Percentiles rank a stretch among this genome's conserved stretches.
phyloP scores from a whole-genome alignment of 2,888 invertebrate genomes.

The Ophion slaviceki region DNA sequence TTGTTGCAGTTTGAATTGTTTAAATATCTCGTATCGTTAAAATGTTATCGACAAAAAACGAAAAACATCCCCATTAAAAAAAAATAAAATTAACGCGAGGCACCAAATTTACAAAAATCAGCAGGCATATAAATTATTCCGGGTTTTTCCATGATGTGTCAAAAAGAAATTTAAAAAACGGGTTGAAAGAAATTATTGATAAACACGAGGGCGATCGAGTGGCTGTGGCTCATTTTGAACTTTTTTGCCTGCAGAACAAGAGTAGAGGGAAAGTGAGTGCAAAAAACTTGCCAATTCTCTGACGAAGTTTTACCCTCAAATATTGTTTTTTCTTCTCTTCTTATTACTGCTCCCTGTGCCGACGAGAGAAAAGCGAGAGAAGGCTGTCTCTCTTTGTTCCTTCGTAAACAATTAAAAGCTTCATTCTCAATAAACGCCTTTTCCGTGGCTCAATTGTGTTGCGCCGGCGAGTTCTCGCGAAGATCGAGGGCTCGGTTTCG shows the following conservation, averaged over 20 bases:
- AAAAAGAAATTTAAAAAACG: constrained; percentile 1
- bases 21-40: too few relatives aligned
- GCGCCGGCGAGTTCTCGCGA: constrained; percentile 42
- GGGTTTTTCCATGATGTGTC: too few relatives aligned
- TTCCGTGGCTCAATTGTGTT: constrained; percentile 62
- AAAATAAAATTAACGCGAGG: too few relatives aligned
- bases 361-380: constrained; percentile 27
- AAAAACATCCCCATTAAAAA: too few relatives aligned
- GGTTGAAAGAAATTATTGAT: constrained; percentile 15
- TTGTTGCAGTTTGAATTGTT: too few relatives aligned
- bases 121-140: constrained; percentile 3
- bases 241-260: constrained; percentile 48
- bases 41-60: too few relatives aligned
- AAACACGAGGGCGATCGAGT: constrained; percentile 58
- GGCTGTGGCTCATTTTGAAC: constrained; percentile 63
- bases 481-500: constrained; percentile 40
- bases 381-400: constrained; percentile 43
- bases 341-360: constrained; percentile 10
- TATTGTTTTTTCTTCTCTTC: constrained; percentile 53
- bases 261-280: constrained; percentile 16
- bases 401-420: constrained; percentile 67
- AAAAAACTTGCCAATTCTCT: constrained; percentile 47
- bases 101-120: too few relatives aligned
- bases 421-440: constrained; percentile 66
- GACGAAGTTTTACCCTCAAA: constrained; percentile 50